phyloP scores from a whole-genome alignment of 2,797 vertebrate species.

The Agapornis canus region DNA sequence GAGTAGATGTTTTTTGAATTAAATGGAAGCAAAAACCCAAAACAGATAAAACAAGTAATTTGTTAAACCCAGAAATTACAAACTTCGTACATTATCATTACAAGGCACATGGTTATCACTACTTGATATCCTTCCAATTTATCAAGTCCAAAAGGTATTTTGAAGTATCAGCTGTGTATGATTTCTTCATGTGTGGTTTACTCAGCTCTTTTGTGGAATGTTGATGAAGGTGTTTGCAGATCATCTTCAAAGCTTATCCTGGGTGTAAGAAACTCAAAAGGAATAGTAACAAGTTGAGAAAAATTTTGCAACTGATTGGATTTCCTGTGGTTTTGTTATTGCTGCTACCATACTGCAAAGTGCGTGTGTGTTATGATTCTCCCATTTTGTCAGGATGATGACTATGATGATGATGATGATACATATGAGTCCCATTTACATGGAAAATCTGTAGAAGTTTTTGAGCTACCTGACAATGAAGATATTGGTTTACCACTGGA shows the following conservation, averaged over 20 bases:
- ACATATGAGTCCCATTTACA: conserved; percentile 85
- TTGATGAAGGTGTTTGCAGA: neutral
- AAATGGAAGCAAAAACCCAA: neutral
- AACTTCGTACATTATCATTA: neutral
- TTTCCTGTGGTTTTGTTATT: neutral
- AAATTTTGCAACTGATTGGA: neutral
- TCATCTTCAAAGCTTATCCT: neutral
- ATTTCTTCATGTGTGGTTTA: neutral
- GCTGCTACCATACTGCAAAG: neutral
- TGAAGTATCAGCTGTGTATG: neutral
- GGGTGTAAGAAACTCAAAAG: neutral
- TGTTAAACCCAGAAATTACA: neutral
- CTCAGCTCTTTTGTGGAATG: neutral
- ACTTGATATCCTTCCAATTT: neutral
- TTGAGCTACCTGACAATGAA: conserved; percentile 87
- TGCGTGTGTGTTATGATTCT: neutral
- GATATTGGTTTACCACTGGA: conserved; percentile 82
- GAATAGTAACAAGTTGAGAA: neutral
- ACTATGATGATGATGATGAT: conserved; percentile 78
- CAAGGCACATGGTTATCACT: neutral
- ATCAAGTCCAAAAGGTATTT: neutral
- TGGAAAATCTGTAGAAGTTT: conserved; percentile 84
- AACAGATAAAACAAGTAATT: neutral
- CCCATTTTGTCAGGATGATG: conserved; percentile 82
- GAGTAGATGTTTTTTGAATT: neutral